Evolutionary conservation across 2,888 invertebrate species (phyloP), one percentile per base, ranked within the genome.

Genomic region (Cataglyphis rosenhaueri): DNA sequence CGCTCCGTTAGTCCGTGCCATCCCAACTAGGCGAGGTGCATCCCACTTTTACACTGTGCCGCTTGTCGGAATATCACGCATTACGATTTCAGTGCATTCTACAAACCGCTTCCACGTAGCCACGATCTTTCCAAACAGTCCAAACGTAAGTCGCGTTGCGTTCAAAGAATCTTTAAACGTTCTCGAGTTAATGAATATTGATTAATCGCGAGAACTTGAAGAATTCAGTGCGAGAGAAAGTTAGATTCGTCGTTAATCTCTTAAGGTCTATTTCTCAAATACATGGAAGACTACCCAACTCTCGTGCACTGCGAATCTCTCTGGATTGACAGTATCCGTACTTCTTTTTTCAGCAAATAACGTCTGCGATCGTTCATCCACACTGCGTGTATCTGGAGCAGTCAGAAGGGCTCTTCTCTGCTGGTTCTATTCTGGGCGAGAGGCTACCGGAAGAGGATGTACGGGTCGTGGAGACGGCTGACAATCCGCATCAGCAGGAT

Each of bases 391-490:
- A 91, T 82, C 74, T 91, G 88, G 94, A 94, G 68, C 88, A 90
- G 61, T 88, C 92, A 84, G 91, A 95, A 92, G 94, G 95, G 90
- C 93, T 95, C 89, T 90, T 91, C 55, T 91, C 91, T 9, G 89
- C 92, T 0, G 92, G 92, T 32, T 88, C 93, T 15, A 92, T 94
- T 73, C 87, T 93, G 8, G 94, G 94, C 9, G 98, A 98, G 94
- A 95, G 97, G 85, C 95, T 97, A 59, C 98, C 98, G 1, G 97
- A 97, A 91, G 98, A 97, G 93, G 97, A 98, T 92, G 98, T 98
- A 10, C 97, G 98, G 1, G 97, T 98, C 82, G 96, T 97, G 10
- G 98, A 98, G 94, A 98, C 98, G 6, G 96, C 97, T 86, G 97
- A 97, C 85, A 95, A 95, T 87, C 81, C 92, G 4, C 91, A 93